Conservation (phyloP, 2,888 invertebrate species). For the Drosophila basisetae region DNA sequence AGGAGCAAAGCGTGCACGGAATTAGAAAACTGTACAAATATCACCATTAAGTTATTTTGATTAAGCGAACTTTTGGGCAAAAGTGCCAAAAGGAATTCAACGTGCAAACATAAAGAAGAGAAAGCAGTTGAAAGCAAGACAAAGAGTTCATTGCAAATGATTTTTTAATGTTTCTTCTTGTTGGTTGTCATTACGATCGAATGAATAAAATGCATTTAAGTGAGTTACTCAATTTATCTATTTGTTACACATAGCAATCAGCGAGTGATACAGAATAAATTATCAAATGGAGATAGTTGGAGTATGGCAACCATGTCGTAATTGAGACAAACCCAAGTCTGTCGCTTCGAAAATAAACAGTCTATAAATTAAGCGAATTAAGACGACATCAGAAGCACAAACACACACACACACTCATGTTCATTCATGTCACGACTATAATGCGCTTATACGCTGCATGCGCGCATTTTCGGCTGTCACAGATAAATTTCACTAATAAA, state of each 20-base stretch:
- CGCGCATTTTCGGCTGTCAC: slow-evolving; percentile 43
- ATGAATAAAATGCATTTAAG: slow-evolving; percentile 4
- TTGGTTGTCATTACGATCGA: slow-evolving; percentile 4
- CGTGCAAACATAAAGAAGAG: slow-evolving; percentile 5
- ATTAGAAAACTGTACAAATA: slow-evolving; percentile 70
- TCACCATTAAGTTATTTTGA: slow-evolving; percentile 81
- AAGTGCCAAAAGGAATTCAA: slow-evolving; percentile 63
- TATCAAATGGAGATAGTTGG: slow-evolving; percentile 4
- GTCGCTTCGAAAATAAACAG: slow-evolving; percentile 29
- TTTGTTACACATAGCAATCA: slow-evolving; percentile 7
- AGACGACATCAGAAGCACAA: slow-evolving; percentile 31
- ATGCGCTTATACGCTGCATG: slow-evolving; percentile 64
- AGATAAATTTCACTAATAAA: slow-evolving; percentile 75
- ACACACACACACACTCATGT: slow-evolving; percentile 1
- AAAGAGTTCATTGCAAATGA: slow-evolving; percentile 28
- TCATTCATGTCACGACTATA: slow-evolving; percentile 32
- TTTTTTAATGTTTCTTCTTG: slow-evolving; percentile 49
- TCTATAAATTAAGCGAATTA: slow-evolving; percentile 57
- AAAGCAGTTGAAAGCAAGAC: slow-evolving; percentile 3
- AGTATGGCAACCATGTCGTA: neutral
- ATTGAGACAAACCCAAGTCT: slow-evolving; percentile 3
- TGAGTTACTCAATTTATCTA: slow-evolving; percentile 20
- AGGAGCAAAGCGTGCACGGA: slow-evolving; percentile 24
- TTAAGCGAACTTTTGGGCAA: slow-evolving; percentile 69
- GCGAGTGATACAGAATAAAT: slow-evolving; percentile 10